A percentile compares a stretch with the other conserved stretches of the same genome.
These are phyloP conservation scores for Trachemys scripta DNA, from an alignment of 2,113 vertebrate species.

Conservation along the genomic window DNA sequence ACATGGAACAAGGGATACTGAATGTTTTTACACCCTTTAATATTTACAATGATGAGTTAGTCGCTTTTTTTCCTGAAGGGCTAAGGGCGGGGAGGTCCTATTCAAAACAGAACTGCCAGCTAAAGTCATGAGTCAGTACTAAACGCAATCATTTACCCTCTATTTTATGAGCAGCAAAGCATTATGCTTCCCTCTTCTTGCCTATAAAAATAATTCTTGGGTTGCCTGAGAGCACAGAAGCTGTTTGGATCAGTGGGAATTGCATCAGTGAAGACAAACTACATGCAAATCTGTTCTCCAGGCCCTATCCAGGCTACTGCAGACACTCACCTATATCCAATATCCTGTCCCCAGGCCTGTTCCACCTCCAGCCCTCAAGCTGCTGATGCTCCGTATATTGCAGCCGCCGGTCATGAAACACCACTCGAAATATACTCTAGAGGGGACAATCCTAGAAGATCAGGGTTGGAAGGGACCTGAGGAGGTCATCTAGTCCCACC, in stretches of 20 bases:
- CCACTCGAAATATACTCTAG: conserved; percentile 96
- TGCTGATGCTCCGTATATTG: conserved; percentile 99
- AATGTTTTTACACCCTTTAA: neutral
- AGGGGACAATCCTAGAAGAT: neutral
- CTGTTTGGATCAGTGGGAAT: neutral
- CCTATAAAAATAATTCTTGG: neutral
- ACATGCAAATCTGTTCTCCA: neutral
- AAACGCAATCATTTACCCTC: neutral
- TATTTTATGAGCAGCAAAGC: neutral
- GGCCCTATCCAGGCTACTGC: accelerated
- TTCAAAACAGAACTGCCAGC: neutral
- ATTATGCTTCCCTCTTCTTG: neutral
- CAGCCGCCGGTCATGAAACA: conserved; percentile 95
- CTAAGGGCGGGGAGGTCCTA: neutral
- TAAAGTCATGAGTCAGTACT: neutral
- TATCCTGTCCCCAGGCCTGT: conserved; percentile 95
- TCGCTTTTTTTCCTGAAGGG: neutral
- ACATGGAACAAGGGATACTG: neutral
- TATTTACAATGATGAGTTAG: neutral
- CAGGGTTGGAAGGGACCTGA: no score
- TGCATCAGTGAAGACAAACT: neutral
- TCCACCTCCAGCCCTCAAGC: conserved; percentile 98
- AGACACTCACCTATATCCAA: conserved; percentile 91
- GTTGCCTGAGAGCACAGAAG: neutral
- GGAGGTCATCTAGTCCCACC: no score